Base-by-base conservation (phyloP, 2,888 invertebrate genomes). In the Sphecodes monilicornis region DNA sequence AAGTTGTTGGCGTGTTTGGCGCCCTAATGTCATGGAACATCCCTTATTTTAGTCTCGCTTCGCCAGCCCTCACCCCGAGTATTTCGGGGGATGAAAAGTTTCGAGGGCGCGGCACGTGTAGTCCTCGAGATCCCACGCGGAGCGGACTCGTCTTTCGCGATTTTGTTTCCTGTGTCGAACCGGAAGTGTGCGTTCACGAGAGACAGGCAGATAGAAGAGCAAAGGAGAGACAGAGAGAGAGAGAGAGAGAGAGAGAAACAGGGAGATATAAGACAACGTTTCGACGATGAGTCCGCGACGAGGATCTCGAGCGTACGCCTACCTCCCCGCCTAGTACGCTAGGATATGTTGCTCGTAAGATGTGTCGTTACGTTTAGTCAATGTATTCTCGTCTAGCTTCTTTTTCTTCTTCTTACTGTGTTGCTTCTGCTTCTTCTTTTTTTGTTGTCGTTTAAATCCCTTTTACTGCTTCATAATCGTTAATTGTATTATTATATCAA, bases 331-430 rank as follows among this genome's bases (percentile, higher is more conserved):
- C 66, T 91, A 91, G 90, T 88, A 94, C 90, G 91, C 93, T 94
- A 94, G 93, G 94, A 94, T 94, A 94, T 94, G 94, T 94, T 94
- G 93, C 90, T 94, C 92, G 91, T 93, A 92, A 93, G 92, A 93
- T 91, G 91, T 92, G 91, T 92, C 91, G 91, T 94, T 92, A 93
- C 91, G 92, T 50, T 71, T 92, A 93, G 89, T 92, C 83, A 76
- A 73, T 77, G 72, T 69, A 83, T 46, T 66, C 32, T 88, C 83
- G 89, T 82, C 84, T 89, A 90, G 78, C 85, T 86, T 88, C 88
- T 75, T 79, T 69, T 82, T 88, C 84, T 82, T 71, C 60, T 29
- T 70, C 26, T n/a, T 43, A 80, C 74, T 50, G 39, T 41, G 3
- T 11, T 43, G 10, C 22, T 39, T 82, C 84, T 89, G 76, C 81